Evolutionary conservation across 2,888 invertebrate species (phyloP).

Genomic region (Bibio marci): DNA sequence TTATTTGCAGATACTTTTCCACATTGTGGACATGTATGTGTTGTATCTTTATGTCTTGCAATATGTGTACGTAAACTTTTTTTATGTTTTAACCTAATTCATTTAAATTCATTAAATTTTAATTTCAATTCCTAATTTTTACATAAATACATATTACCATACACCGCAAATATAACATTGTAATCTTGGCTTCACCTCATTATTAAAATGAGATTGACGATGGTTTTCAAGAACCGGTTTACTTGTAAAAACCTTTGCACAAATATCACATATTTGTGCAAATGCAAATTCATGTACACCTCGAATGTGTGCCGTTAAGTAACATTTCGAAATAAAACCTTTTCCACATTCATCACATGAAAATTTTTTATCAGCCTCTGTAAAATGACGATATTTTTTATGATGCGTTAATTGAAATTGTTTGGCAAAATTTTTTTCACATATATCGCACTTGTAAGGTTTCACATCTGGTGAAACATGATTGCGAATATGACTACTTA

Average conservation of each 20-base stretch:
- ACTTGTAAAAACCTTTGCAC: constrained; percentile 1
- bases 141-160: constrained; percentile 12
- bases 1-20: constrained; percentile 22
- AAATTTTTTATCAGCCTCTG: constrained; percentile 1
- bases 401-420: constrained; percentile 25
- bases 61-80: not conserved
- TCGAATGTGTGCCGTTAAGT: not conserved
- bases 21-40: not conserved
- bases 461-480: too few species aligned
- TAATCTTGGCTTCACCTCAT: constrained; percentile 18
- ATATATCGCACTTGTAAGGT: not conserved
- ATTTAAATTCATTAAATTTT: too few species aligned
- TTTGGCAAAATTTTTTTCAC: constrained; percentile 16
- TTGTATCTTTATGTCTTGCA: not conserved
- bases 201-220: constrained; percentile 18
- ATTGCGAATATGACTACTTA: too few species aligned
- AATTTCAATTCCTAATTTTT: too few species aligned
- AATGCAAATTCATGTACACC: not conserved
- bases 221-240: constrained; percentile 22
- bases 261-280: constrained; percentile 3
- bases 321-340: constrained; percentile 1
- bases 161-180: constrained; percentile 25
- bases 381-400: not conserved
- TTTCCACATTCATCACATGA: constrained; percentile 24
- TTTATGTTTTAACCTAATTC: not conserved